A percentile compares a stretch with the other conserved stretches of the same genome.
Evolutionary conservation across 2,888 invertebrate species (phyloP).

Genomic region (Agapostemon virescens): DNA sequence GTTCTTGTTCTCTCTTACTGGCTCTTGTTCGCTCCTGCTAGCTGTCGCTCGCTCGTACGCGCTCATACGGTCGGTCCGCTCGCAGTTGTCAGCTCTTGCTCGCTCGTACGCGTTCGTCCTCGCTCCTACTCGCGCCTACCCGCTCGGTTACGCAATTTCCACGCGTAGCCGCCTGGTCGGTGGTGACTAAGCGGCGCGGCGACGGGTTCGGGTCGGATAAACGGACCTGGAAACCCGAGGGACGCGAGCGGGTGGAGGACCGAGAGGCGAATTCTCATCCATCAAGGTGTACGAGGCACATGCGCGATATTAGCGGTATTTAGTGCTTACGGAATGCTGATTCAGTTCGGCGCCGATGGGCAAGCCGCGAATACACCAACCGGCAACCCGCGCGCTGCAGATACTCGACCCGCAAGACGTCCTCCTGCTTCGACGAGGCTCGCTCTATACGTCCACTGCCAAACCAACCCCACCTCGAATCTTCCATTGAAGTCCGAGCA

Average conservation of each 20-base stretch:
- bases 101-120: not conserved
- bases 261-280: conserved; percentile 51
- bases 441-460: too few species aligned
- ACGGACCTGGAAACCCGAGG: conserved; percentile 1
- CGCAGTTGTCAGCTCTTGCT: too few species aligned
- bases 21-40: too few species aligned
- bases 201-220: conserved; percentile 27
- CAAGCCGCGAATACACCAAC: conserved; percentile 50
- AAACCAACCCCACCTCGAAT: too few species aligned
- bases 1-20: too few species aligned
- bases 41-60: not conserved
- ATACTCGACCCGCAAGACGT: conserved; percentile 16
- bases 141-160: conserved; percentile 53
- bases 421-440: not conserved
- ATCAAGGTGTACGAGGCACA: conserved; percentile 60
- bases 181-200: conserved; percentile 48
- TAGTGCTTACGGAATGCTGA: conserved; percentile 71
- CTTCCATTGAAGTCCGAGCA: too few species aligned
- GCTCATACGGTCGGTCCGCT: too few species aligned
- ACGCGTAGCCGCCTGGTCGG: conserved; percentile 33
- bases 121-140: not conserved
- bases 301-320: conserved; percentile 70
- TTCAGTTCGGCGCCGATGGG: conserved; percentile 71
- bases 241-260: not conserved
- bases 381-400: not conserved